These are phyloP conservation scores for Actinostola sp. DNA, from an alignment of 92 coral and sea anemone species.

Conservation along the genomic window DNA sequence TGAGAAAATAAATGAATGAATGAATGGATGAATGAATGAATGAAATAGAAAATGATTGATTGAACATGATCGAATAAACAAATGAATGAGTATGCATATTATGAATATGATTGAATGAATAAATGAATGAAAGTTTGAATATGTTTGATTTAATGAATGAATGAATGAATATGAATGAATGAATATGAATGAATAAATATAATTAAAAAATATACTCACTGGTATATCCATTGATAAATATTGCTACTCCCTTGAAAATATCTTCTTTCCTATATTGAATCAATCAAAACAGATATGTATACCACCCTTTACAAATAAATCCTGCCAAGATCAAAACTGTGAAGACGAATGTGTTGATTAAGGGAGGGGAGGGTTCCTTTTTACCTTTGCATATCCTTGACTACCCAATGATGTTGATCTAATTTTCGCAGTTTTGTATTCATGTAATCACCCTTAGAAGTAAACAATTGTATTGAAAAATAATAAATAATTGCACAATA, in stretches of 20 bases:
- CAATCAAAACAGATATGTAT: conserved; percentile 8
- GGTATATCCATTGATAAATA: conserved; percentile 93
- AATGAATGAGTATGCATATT: no score
- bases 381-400: conserved; percentile 40
- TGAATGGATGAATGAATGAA: no score
- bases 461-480: no score
- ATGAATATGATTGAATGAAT: no score
- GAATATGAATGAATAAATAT: no score
- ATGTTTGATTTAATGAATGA: no score
- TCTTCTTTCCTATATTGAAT: conserved; percentile 24
- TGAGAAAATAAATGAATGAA: no score
- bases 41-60: no score
- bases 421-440: conserved; percentile 73
- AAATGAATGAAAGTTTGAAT: no score
- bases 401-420: conserved; percentile 81
- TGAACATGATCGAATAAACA: no score
- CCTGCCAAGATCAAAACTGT: not conserved
- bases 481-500: no score
- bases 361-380: conserved; percentile 10
- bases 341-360: not conserved
- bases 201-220: conserved; percentile 62
- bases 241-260: conserved; percentile 81
- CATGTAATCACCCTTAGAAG: conserved; percentile 83
- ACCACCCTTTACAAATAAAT: not conserved
- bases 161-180: no score